phyloP scores from a whole-genome alignment of 2,113 vertebrate species.

The Chamaea fasciata region DNA sequence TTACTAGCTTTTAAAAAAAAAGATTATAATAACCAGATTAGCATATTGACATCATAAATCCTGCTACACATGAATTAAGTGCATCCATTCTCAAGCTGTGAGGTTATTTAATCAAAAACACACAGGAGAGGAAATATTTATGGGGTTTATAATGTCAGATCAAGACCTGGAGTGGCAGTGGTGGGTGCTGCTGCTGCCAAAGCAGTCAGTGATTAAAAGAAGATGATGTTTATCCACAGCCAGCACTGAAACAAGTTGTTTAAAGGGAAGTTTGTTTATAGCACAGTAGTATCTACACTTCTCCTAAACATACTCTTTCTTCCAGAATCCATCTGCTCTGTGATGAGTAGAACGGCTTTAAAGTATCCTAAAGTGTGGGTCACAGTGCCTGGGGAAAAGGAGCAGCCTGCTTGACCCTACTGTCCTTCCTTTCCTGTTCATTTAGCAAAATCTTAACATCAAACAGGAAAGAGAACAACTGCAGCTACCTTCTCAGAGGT shows the following conservation, averaged over 20 bases:
- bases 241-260: background rate
- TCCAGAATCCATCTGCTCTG: background rate
- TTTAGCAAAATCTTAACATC: background rate
- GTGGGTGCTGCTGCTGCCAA: background rate
- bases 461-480: background rate
- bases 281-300: background rate
- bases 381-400: background rate
- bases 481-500: background rate
- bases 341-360: background rate
- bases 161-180: background rate
- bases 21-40: background rate
- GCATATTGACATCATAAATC: background rate
- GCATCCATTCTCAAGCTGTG: background rate
- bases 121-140: background rate
- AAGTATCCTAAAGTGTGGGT: background rate
- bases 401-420: background rate
- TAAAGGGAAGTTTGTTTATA: slow-evolving; percentile 4
- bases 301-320: background rate
- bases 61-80: background rate
- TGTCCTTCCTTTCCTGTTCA: background rate
- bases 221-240: background rate
- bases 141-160: background rate
- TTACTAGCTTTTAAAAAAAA: background rate
- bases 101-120: background rate
- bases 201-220: background rate